Evolutionary conservation across 2,888 invertebrate species (phyloP), one percentile per base, ranked within the genome.

Genomic region (Stegana nigrithorax): DNA sequence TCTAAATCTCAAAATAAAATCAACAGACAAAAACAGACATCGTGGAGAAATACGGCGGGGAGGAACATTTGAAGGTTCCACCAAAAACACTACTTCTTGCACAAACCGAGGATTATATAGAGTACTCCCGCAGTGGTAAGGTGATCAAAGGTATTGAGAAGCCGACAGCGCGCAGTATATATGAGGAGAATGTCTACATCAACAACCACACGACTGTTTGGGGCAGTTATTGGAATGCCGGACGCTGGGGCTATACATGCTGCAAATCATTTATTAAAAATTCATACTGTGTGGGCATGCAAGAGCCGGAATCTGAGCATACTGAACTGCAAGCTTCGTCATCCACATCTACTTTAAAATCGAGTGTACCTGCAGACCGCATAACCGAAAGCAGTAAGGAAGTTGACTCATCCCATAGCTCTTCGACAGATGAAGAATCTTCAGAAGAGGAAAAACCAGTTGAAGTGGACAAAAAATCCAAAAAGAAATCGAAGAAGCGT

Each of bases 201-300:
- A 95, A 95, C 83, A 99, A 99, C 85, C 99, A 99, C 85, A 94
- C 93, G 0, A 90, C 92, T 0, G 93, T 98, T 5, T 99, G 95
- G 94, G 99, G 99, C 3, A 98, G 98, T 0, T 97, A 89, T 84
- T 99, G 98, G 98, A 89, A 89, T 72, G 91, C 91, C 57, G 97
- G 96, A 0, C 89, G 90, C 65, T 99, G 99, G 99, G 99, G 98
- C 0, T 99, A 92, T 86, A 93, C 93, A 80, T 99, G 99, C 81
- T 99, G 99, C 85, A 92, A 96, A 82, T 95, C 96, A 0, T 92
- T 93, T 67, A 90, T 98, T 45, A 81, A 83, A 63, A 84, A 84
- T 60, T 84, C 84, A 0, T 84, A 84, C 58, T 84, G 83, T 55
- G 78, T 83, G 21, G 81, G 67, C 65, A 76, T 71, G 69, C 82